Conservation (phyloP, 2,797 vertebrate genomes). For the Gymnocypris eckloni region DNA sequence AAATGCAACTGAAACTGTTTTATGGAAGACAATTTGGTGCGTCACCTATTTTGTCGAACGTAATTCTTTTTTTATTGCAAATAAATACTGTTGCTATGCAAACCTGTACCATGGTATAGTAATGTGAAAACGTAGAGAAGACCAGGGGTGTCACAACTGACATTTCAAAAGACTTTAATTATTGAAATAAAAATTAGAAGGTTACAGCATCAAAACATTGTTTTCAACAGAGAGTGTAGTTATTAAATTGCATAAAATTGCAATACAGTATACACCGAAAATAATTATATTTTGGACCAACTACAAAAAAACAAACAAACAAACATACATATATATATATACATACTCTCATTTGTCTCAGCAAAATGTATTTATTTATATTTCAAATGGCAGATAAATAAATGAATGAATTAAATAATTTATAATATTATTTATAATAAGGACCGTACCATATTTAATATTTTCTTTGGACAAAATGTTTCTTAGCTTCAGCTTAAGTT, state of each 20-base stretch:
- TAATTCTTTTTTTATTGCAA: conserved; percentile 35
- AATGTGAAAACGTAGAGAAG: neutral
- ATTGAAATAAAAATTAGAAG: neutral
- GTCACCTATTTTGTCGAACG: conserved; percentile 35
- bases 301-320: no score
- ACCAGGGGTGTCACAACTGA: neutral
- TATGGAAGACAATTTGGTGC: conserved; percentile 54
- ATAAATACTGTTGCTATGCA: neutral
- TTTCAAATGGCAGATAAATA: no score
- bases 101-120: neutral
- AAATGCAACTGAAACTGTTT: conserved; percentile 16
- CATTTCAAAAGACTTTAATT: neutral
- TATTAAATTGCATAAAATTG: neutral
- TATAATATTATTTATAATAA: neutral
- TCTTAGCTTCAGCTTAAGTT: neutral
- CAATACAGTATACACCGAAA: neutral
- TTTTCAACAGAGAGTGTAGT: neutral
- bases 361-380: no score
- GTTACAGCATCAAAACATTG: neutral
- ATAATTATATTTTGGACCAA: neutral
- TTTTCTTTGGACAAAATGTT: neutral
- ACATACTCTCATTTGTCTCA: no score
- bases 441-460: neutral
- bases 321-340: no score
- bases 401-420: no score